Evolutionary conservation across 2,797 vertebrate genomes (phyloP), one percentile per base, ranked within the genome.

Genomic region (Dicrostonyx torquatus): DNA sequence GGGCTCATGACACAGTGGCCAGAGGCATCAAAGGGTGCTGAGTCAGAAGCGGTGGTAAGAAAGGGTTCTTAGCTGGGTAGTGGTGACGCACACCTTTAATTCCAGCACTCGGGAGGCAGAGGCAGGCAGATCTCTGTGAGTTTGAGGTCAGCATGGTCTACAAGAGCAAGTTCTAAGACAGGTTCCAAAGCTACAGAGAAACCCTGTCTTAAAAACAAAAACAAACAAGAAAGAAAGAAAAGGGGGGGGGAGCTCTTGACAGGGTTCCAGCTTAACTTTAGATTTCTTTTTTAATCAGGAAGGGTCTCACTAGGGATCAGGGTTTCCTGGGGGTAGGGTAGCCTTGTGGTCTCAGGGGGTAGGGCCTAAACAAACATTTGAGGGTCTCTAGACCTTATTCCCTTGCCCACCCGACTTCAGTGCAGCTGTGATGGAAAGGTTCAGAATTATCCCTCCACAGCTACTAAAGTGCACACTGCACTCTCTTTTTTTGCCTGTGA

Each of bases 381-480:
- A 48, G 22, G 22, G 48, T 66, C 72, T n/a, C 20, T 50, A 82
- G 6, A 50, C 31, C 6, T 84, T 34, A 34, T 17, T 14, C 10
- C 8, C 22, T 87, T 66, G 2, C 18, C 40, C 53, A 48, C 37
- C 45, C 1, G 64, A 78, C 53, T 75, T 58, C 22, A 75, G 37
- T 26, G 8, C 64, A 7, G 4, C 5, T 2, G 1, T 24, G 5
- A 24, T 3, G 34, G 5, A 20, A 18, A 6, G 43, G 14, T 48
- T 12, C 6, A 18, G 8, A 43, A 12, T 8, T 17, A 26, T 11
- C 24, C n/a, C 53, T 40, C 31, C 34, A 17, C 4, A 20, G 31
- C 26, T 53, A 31, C 17, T 50, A 2, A 0, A 26, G 7, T 4
- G 0, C 0, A 24, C 4, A n/a, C 7, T 68, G 12, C 12, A 22